Evolutionary conservation across 2,888 invertebrate genomes (phyloP), one percentile per base, ranked within the genome.

Genomic region (Drosophila mayaguana): DNA sequence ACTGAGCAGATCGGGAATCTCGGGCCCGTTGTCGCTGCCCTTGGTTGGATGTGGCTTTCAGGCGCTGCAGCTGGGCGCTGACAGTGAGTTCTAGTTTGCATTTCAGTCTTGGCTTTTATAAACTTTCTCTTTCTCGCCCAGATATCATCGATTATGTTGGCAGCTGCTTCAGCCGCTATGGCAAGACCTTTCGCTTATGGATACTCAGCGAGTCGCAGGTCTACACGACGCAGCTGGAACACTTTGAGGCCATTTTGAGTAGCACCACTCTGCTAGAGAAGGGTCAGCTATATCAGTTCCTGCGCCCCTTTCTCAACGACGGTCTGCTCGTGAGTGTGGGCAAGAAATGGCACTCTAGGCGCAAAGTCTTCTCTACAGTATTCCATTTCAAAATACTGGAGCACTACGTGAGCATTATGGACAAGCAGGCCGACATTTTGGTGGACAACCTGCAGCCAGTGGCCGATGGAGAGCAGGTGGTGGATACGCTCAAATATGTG

Each of bases 301-400:
- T 92, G 22, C 68, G 83, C 1, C 77, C 88, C 11, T 91, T 91
- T 65, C 80, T 92, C 32, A 88, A 78, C 45, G 82, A 82, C 34
- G 91, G 91, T 0, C 75, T 92, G 5, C 71, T 92, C 11, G n/a
- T 91, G 32, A 91, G 91, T 53, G 84, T 81, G 38, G 91, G 86
- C 45, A 40, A 83, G 5, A 94, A 94, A 92, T 97, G 96, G 96
- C 94, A 94, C 81, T 92, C 92, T 0, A 94, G 95, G 45, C 93
- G 96, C 34, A 96, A 95, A 91, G 94, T 96, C 72, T 92, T 97
- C 70, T 96, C 96, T 0, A 96, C 96, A 2, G 95, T 96, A 0
- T 97, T 96, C 90, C 96, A 97, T 91, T 96, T 96, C 90, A 95
- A 95, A 83, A 96, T 96, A 65, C 92, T 97, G 50, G 95, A 96